Conservation (phyloP, 2,888 invertebrate genomes). For the Thysanoteuthis rhombus region DNA sequence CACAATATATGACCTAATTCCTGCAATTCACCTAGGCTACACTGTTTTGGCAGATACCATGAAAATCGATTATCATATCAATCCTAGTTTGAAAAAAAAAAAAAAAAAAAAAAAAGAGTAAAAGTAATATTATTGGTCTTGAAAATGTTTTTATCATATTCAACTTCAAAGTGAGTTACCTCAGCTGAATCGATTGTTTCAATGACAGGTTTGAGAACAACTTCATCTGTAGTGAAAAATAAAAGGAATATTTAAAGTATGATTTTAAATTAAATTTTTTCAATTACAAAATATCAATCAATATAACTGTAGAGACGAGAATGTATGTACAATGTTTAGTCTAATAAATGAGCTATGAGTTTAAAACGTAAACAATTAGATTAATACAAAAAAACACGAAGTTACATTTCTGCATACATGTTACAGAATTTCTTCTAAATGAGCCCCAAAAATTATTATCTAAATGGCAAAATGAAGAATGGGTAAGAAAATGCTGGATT, state of each 20-base stretch:
- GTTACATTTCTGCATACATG: background rate
- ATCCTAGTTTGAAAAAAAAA: no score
- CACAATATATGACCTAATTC: no score
- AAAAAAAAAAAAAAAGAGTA: background rate
- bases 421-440: background rate
- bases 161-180: background rate
- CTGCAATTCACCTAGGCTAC: no score
- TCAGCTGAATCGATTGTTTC: background rate
- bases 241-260: background rate
- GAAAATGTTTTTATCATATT: background rate
- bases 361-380: background rate
- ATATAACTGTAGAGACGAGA: background rate
- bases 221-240: background rate
- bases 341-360: background rate
- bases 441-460: no score
- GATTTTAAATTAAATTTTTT: background rate
- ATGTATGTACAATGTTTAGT: background rate
- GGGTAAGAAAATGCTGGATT: background rate
- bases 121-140: background rate
- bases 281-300: background rate
- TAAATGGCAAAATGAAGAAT: background rate
- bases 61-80: no score
- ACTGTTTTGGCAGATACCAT: no score
- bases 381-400: background rate
- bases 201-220: background rate